Evolutionary conservation across 2,888 invertebrate species (phyloP).

Genomic region (Sesamia inferens): DNA sequence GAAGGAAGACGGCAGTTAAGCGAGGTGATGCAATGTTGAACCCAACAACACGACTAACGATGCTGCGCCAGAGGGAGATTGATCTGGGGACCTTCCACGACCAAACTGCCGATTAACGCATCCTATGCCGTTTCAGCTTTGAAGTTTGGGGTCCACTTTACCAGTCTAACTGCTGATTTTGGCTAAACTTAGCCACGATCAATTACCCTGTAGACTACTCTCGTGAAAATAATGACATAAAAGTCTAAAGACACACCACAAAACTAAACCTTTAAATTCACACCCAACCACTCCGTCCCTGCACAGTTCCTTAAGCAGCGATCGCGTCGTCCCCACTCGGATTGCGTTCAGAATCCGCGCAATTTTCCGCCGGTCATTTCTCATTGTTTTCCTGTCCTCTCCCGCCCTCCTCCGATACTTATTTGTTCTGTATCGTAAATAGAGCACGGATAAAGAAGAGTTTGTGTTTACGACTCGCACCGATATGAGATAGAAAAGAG

Average conservation of each 20-base stretch:
- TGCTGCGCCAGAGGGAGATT: no score
- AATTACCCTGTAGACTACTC: neutral
- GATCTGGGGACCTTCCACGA: no score
- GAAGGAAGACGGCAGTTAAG: no score
- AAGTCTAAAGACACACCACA: neutral
- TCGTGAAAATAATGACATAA: neutral
- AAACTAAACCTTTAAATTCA: neutral
- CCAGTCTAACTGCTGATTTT: no score
- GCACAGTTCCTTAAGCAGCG: constrained; percentile 72
- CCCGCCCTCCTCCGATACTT: constrained; percentile 74
- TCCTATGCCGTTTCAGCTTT: no score
- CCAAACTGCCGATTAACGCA: no score
- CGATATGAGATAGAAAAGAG: constrained; percentile 64
- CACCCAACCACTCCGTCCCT: constrained; percentile 69
- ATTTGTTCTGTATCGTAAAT: constrained; percentile 80
- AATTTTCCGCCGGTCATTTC: constrained; percentile 90
- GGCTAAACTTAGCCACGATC: no score
- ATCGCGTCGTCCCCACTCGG: constrained; percentile 76
- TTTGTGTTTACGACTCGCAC: constrained; percentile 76
- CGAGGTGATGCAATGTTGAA: no score
- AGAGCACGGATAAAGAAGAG: constrained; percentile 72
- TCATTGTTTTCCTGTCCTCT: constrained; percentile 83
- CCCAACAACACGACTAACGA: no score
- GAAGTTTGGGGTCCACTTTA: no score
- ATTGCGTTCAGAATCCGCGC: constrained; percentile 83